These are phyloP conservation scores for Tragelaphus buxtoni DNA, from an alignment of 2,113 vertebrate genomes.

Conservation along the genomic window DNA sequence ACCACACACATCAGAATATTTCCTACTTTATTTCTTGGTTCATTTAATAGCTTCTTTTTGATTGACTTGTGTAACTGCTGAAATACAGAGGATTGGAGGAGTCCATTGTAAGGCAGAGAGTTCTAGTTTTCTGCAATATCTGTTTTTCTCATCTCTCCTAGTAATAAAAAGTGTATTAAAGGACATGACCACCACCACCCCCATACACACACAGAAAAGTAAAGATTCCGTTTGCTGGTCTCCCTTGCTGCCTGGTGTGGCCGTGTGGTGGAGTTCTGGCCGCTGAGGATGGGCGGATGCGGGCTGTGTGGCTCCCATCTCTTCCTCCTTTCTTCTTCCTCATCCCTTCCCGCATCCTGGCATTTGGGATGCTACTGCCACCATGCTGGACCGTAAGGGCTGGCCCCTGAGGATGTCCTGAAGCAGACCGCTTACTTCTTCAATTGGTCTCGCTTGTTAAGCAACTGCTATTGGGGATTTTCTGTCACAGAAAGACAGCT, in stretches of 20 bases:
- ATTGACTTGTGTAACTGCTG: neutral
- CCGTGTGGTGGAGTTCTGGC: too few species aligned
- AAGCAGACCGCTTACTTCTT: neutral
- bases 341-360: neutral
- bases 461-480: neutral
- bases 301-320: neutral
- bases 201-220: neutral
- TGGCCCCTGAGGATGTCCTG: neutral
- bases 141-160: conserved; percentile 10
- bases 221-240: neutral
- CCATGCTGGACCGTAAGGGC: neutral
- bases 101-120: neutral
- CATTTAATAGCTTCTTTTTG: neutral
- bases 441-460: neutral
- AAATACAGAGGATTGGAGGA: neutral
- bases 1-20: neutral
- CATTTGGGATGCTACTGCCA: accelerated
- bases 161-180: neutral
- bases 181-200: neutral
- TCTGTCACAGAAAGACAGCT: neutral
- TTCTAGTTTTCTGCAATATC: neutral
- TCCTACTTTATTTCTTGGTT: neutral
- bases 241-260: neutral
- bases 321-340: neutral
- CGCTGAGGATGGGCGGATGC: neutral